A percentile compares a stretch with the other conserved stretches of the same genome.
Evolutionary conservation across 1,140 invertebrate species (phyloP).

Genomic region (Drosophila hydei): DNA sequence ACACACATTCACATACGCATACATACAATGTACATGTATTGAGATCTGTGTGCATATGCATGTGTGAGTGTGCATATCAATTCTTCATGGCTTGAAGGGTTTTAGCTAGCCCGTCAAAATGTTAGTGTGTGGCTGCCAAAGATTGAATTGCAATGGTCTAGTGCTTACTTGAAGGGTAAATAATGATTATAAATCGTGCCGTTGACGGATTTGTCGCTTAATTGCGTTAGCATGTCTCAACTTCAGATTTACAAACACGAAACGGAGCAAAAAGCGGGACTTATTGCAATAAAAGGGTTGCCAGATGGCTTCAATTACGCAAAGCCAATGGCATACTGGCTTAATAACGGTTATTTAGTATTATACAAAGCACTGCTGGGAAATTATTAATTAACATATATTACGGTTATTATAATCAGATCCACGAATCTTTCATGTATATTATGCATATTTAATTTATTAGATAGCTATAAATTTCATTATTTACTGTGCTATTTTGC

Average conservation of each 20-base stretch:
- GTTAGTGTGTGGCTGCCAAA: slow-evolving; percentile 64
- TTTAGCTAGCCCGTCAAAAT: slow-evolving; percentile 57
- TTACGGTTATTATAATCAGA: background rate
- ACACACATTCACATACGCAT: background rate
- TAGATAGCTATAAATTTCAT: background rate
- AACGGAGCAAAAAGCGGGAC: background rate
- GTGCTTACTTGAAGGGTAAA: slow-evolving; percentile 38
- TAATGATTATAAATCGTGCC: slow-evolving; percentile 71
- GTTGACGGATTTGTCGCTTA: slow-evolving; percentile 45
- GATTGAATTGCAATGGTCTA: slow-evolving; percentile 63
- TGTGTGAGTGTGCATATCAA: slow-evolving; percentile 47
- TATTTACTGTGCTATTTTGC: background rate
- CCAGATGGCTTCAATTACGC: background rate
- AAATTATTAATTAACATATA: too few species aligned
- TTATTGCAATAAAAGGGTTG: background rate
- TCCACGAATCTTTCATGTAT: background rate
- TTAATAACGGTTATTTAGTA: background rate
- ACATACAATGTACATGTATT: background rate
- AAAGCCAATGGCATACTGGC: background rate
- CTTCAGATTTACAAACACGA: background rate
- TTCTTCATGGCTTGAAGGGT: slow-evolving; percentile 43
- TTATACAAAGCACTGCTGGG: too few species aligned
- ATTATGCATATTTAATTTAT: background rate
- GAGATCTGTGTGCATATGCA: background rate
- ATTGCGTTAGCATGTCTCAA: slow-evolving; percentile 46